Percentiles rank a stretch among this genome's conserved stretches.
phyloP scores from a whole-genome alignment of 2,113 vertebrate species.

The Baryphthengus martii region DNA sequence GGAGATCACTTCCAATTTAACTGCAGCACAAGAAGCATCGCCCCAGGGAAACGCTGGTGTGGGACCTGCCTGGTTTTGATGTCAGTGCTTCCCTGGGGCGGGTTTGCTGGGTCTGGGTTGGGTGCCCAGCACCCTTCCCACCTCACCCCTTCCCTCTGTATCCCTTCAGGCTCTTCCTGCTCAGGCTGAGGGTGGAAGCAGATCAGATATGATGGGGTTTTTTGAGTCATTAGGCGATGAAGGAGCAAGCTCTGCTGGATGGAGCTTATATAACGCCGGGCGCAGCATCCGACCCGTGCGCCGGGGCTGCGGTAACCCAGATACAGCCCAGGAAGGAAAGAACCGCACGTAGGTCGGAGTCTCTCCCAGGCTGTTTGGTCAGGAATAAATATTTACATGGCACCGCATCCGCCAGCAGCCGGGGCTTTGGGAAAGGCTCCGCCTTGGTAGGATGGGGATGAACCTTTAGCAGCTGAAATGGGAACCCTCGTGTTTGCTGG shows the following conservation, averaged over 20 bases:
- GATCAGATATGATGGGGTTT: neutral
- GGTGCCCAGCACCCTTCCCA: neutral
- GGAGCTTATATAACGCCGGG: neutral
- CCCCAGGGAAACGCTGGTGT: neutral
- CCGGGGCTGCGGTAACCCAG: neutral
- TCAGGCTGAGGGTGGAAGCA: neutral
- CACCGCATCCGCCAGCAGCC: neutral
- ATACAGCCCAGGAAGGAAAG: neutral
- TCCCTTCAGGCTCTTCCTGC: neutral
- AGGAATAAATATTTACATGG: neutral
- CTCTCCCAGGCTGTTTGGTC: neutral
- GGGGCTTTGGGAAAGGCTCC: neutral
- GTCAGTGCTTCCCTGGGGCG: rapidly evolving
- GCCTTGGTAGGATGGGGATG: neutral
- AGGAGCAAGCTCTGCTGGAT: neutral
- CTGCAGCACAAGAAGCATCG: rapidly evolving
- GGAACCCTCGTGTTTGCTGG: rapidly evolving
- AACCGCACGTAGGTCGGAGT: neutral
- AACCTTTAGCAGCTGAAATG: neutral
- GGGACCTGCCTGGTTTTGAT: neutral
- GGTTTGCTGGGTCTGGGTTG: neutral
- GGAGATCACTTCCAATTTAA: neutral
- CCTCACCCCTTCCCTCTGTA: rapidly evolving
- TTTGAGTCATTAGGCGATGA: neutral
- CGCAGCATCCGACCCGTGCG: neutral